Percentiles rank a stretch among this genome's conserved stretches.
Conservation (phyloP, 2,888 invertebrate species). For the Calameuta filiformis region DNA sequence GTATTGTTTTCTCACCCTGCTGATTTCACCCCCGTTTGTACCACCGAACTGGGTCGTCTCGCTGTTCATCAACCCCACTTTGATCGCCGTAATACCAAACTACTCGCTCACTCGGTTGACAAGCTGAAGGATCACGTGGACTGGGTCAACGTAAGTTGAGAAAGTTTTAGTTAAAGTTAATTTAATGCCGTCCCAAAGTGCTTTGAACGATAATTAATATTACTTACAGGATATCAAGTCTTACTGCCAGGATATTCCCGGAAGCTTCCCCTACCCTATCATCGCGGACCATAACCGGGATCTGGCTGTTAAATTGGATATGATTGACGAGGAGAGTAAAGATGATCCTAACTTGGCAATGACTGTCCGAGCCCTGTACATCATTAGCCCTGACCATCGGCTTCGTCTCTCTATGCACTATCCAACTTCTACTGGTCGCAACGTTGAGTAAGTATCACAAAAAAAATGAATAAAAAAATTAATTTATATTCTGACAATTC, state of each 20-base stretch:
- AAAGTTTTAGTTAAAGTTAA: neutral
- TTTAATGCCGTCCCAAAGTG: neutral
- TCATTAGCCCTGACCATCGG: slow-evolving; percentile 84
- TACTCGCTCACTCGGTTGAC: slow-evolving; percentile 86
- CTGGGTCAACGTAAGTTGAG: slow-evolving; percentile 75
- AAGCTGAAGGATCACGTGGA: slow-evolving; percentile 77
- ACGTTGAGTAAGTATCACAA: slow-evolving; percentile 77
- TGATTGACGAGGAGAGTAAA: slow-evolving; percentile 82
- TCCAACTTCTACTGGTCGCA: slow-evolving; percentile 87
- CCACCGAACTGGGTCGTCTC: slow-evolving; percentile 84
- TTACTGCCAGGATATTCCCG: slow-evolving; percentile 76
- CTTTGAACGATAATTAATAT: neutral
- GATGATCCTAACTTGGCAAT: slow-evolving; percentile 74
- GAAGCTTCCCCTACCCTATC: slow-evolving; percentile 84
- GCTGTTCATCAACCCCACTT: slow-evolving; percentile 79
- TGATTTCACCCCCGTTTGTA: slow-evolving; percentile 92
- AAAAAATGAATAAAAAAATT: neutral
- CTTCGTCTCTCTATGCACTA: slow-evolving; percentile 85
- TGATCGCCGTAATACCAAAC: slow-evolving; percentile 76
- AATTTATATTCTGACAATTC: neutral
- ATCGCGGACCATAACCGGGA: slow-evolving; percentile 81
- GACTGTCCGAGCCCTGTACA: slow-evolving; percentile 81
- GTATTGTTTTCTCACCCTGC: slow-evolving; percentile 89
- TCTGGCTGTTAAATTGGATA: slow-evolving; percentile 79
- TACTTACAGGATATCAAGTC: slow-evolving; percentile 73